phyloP scores from a whole-genome alignment of 1,140 invertebrate genomes.

The Ruditapes philippinarum region DNA sequence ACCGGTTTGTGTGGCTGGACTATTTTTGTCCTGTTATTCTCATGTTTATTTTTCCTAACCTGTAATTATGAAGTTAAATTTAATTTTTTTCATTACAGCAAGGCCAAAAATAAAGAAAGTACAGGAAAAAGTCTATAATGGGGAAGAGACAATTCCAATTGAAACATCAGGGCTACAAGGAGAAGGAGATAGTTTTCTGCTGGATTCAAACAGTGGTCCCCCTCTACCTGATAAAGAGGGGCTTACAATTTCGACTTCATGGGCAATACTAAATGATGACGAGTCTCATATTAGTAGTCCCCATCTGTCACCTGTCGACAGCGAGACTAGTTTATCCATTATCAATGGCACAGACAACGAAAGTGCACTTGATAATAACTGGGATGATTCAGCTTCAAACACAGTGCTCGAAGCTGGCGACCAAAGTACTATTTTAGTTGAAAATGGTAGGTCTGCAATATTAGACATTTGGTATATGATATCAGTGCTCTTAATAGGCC shows the following conservation, averaged over 20 bases:
- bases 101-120: not conserved
- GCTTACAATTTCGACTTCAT: slow-evolving; percentile 51
- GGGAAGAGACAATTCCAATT: not conserved
- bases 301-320: slow-evolving; percentile 52
- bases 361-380: not conserved
- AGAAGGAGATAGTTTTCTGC: slow-evolving; percentile 16
- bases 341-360: slow-evolving; percentile 20
- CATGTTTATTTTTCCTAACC: too few relatives aligned
- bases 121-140: not conserved
- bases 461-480: not conserved
- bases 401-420: slow-evolving; percentile 43
- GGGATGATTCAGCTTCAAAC: slow-evolving; percentile 39
- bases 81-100: not conserved
- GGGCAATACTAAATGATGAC: slow-evolving; percentile 54
- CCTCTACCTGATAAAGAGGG: slow-evolving; percentile 61
- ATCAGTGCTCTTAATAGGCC: too few relatives aligned
- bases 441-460: not conserved
- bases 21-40: too few relatives aligned
- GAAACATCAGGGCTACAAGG: not conserved
- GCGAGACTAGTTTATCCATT: slow-evolving; percentile 41
- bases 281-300: slow-evolving; percentile 46
- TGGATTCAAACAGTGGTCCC: not conserved
- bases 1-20: too few relatives aligned
- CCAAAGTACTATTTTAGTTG: slow-evolving; percentile 46
- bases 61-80: too few relatives aligned